Base-by-base conservation (phyloP, 2,797 vertebrate species). In the Melanitta fusca region DNA sequence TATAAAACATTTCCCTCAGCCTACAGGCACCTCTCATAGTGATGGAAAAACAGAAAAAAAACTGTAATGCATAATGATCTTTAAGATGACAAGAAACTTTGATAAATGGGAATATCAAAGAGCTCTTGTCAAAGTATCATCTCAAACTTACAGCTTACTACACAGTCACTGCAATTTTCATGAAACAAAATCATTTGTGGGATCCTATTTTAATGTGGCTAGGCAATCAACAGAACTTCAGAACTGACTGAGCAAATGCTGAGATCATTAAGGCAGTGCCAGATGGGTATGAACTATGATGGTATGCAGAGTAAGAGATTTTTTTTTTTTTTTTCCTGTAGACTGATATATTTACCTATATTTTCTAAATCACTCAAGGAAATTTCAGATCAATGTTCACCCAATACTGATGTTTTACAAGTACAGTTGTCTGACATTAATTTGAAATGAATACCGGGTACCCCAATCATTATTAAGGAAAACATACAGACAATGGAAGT, bases 221-320 rank as follows among this genome's bases (percentile, higher is more conserved):
- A 57, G 14, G 27, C 27, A 74, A 77, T 82, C 73, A 78, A 80
- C 13, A 82, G 13, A 28, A 77, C 8, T 83, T 91, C 77, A 78
- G 53, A 83, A 64, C 12, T 70, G 28, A 73, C 7, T 22, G n/a
- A 83, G 62, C 6, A 60, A 49, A 81, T 45, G 14, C 58, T 36
- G 21, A 72, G 24, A 70, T 34, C 3, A n/a, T 54, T 27, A 68
- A 92, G 22, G 10, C 15, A 66, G 6, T 36, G 18, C 34, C n/a
- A 73, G 34, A 28, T 30, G 6, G 8, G 5, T 73, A 65, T 79
- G 62, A 87, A 34, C 28, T 72, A 43, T 14, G 25, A 64, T 22
- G 20, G 4, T 16, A 47, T 56, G 53, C 5, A 69, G 20, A 64
- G 2, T 11, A 54, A 4, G 5, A 4, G 1, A 8, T 3, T 61